Base-by-base conservation (phyloP, 1,140 invertebrate genomes). In the Drosophila tristis region DNA sequence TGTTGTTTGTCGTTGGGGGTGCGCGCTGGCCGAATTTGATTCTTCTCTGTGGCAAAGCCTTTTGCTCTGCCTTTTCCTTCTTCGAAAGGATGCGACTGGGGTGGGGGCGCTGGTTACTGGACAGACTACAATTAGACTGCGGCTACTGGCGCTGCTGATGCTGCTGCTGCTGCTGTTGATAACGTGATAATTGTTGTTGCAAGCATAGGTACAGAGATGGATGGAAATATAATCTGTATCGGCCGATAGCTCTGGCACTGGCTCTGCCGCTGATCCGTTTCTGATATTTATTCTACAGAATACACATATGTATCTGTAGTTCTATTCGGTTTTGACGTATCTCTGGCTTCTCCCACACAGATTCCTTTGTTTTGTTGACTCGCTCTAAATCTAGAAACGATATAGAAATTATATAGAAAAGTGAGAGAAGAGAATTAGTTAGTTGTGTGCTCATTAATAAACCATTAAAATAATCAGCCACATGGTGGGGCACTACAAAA, bases 401-500 rank as follows among this genome's bases (percentile, higher is more conserved):
- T 15, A 58, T 3, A 47, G n/a, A 45, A 63, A 50, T 53, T 43
- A 44, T 51, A 29, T 29, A 5, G 15, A 23, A 39, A 39, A 39
- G 35, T 39, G 11, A 39, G 11, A 4, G 11, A 39, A 39, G 35
- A 39, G 35, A 29, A 29, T 25, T 58, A 6, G 11, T 39, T 71
- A 71, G 48, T 64, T 51, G 54, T 25, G 67, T 20, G 60, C 66
- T 73, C 55, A 59, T 78, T 73, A 76, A 75, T 75, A 75, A 75
- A 20, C n/a, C 54, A 75, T 75, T 75, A 75, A 75, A 74, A 53
- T 72, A 72, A 72, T 72, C 57, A 76, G 56, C 64, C 67, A 70
- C 67, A 70, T 70, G 67, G 67, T 35, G 26, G 64, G 31, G 35
- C 35, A 39, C 35, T 39, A 39, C 35, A 39, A 39, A 39, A 39